Evolutionary conservation across 2,113 vertebrate genomes (phyloP), one percentile per base, ranked within the genome.

Genomic region (Theropithecus gelada): DNA sequence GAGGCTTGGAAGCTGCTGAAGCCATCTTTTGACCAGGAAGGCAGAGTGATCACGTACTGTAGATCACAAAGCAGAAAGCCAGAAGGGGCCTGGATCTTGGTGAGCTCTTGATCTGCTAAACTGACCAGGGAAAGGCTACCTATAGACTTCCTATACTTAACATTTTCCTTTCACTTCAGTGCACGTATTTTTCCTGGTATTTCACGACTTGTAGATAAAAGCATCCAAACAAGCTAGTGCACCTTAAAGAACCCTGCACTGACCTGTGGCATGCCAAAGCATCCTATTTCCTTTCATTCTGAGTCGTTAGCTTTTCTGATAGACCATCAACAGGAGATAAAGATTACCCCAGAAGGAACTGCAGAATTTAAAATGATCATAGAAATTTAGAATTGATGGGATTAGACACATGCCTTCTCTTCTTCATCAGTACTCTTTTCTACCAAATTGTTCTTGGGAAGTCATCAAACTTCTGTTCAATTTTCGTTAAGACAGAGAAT

Each of bases 81-180:
- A 78, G 25, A 61, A 25, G 40, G n/a, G 1, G 0, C 18, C 43
- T 59, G 4, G 18, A 66, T 52, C 32, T 45, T 81, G 4, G 27
- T 52, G 30, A 70, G 8, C 17, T 70, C 32, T 52, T 68, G 8
- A 64, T 16, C 12, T 55, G 3, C 4, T 87, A 81, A 90, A 48
- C 6, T 35, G 73, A 75, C n/a, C 2, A 45, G 14, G 17, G 50
- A 30, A 80, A 40, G 72, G 17, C 23, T 40, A 59, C 20, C 45
- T 61, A 48, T 2, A 79, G 55, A 73, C 27, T 96, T 76, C 25
- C 61, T 32, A 64, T 64, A 64, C 61, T 89, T 87, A 45, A 25
- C 27, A 64, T 25, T 90, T 88, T 85, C 45, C 14, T 95, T 96
- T 75, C 38, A 38, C 18, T 76, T 79, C 43, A 84, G 57, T 55